These are phyloP conservation scores for Ptilorrhoa leucosticta DNA, from an alignment of 2,113 vertebrate species.

Conservation along the genomic window DNA sequence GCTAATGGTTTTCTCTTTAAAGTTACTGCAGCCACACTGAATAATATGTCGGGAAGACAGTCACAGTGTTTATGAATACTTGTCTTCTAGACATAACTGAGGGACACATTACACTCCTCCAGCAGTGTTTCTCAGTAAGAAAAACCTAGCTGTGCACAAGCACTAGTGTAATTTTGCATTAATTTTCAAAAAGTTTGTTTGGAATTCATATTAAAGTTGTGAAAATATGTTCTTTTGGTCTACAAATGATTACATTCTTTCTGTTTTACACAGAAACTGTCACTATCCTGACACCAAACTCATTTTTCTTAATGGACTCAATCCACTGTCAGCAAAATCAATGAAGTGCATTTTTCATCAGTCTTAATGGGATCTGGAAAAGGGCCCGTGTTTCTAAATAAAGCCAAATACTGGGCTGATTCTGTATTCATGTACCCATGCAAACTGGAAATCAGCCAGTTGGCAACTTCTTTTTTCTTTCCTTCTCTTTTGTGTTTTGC, in stretches of 20 bases:
- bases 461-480: background rate
- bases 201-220: background rate
- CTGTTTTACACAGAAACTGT: background rate
- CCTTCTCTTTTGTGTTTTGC: background rate
- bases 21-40: background rate
- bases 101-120: background rate
- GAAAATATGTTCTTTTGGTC: background rate
- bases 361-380: slow-evolving; percentile 18
- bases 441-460: slow-evolving; percentile 11
- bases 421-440: background rate
- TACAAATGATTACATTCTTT: background rate
- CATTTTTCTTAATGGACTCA: background rate
- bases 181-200: background rate
- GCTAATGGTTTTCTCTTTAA: background rate
- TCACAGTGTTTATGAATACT: background rate
- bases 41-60: background rate
- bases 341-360: slow-evolving; percentile 29
- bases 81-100: background rate
- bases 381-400: slow-evolving; percentile 12
- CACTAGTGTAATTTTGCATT: background rate
- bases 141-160: background rate
- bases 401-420: background rate
- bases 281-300: background rate
- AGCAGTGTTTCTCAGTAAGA: background rate
- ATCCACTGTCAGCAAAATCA: slow-evolving; percentile 13